phyloP scores from a whole-genome alignment of 2,888 invertebrate species.

The Pterobdella sp. region DNA sequence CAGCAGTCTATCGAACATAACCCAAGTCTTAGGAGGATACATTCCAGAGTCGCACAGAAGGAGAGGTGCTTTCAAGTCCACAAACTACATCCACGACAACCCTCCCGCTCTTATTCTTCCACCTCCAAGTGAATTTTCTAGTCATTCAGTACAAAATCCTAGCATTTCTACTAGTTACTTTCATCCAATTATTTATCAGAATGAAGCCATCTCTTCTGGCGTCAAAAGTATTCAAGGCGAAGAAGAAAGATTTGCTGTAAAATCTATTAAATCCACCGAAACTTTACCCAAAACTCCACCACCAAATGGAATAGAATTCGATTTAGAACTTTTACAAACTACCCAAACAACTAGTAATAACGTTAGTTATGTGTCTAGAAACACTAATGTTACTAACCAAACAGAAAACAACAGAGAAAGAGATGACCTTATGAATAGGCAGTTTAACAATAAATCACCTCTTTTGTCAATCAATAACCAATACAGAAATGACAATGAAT shows the following conservation, averaged over 20 bases:
- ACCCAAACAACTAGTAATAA: constrained; percentile 7
- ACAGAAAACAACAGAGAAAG: background rate
- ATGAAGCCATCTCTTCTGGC: background rate
- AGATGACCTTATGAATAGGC: background rate
- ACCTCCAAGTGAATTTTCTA: background rate
- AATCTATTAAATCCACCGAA: constrained; percentile 16
- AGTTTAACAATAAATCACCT: background rate
- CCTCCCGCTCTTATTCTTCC: background rate
- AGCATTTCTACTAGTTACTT: constrained; percentile 1
- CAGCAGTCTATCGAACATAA: background rate
- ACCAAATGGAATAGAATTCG: constrained; percentile 17
- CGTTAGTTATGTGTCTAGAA: background rate
- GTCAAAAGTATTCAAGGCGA: background rate
- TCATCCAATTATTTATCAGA: background rate
- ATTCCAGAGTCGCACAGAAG: background rate
- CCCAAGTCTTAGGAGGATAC: background rate
- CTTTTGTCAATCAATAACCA: background rate
- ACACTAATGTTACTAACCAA: background rate
- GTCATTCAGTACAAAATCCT: background rate
- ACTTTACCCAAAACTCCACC: background rate
- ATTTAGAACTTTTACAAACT: constrained; percentile 20
- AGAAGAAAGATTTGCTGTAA: constrained; percentile 25
- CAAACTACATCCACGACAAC: background rate
- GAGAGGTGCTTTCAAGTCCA: background rate
- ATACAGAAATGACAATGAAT: background rate